Percentiles rank a stretch among this genome's conserved stretches.
Evolutionary conservation across 2,888 invertebrate species (phyloP).

Genomic region (Xestobium rufovillosum): DNA sequence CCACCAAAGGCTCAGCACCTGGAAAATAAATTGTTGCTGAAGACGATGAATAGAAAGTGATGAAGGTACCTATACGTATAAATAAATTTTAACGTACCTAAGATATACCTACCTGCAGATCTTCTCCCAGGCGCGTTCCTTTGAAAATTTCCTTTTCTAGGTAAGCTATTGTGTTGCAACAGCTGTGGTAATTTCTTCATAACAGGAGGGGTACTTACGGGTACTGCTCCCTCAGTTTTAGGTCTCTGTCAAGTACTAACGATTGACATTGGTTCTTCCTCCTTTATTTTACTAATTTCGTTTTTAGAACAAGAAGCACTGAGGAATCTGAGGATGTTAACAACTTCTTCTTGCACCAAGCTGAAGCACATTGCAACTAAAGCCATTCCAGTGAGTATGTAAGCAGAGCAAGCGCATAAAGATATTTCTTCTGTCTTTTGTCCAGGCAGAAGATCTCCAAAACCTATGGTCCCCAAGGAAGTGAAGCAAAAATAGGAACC

Average conservation of each 20-base stretch:
- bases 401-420: slow-evolving; percentile 69
- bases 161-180: slow-evolving; percentile 47
- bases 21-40: slow-evolving; percentile 35
- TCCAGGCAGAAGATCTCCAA: slow-evolving; percentile 71
- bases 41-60: neutral
- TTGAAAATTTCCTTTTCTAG: slow-evolving; percentile 53
- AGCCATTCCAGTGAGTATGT: slow-evolving; percentile 78
- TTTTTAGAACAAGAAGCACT: slow-evolving; percentile 31
- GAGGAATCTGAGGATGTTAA: slow-evolving; percentile 41
- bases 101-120: slow-evolving; percentile 48
- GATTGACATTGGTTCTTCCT: slow-evolving; percentile 44
- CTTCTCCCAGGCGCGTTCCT: slow-evolving; percentile 59
- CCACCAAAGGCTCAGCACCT: slow-evolving; percentile 57
- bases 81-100: too few relatives aligned
- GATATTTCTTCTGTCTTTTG: slow-evolving; percentile 56
- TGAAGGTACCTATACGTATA: neutral
- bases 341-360: slow-evolving; percentile 71
- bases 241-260: slow-evolving; percentile 49
- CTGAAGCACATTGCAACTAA: slow-evolving; percentile 84
- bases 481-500: slow-evolving; percentile 74
- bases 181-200: slow-evolving; percentile 37
- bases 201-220: slow-evolving; percentile 40
- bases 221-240: slow-evolving; percentile 44
- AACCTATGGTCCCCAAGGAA: slow-evolving; percentile 46
- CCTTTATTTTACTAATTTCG: slow-evolving; percentile 34